phyloP scores from a whole-genome alignment of 2,888 invertebrate genomes.

The Schizaphis graminum region DNA sequence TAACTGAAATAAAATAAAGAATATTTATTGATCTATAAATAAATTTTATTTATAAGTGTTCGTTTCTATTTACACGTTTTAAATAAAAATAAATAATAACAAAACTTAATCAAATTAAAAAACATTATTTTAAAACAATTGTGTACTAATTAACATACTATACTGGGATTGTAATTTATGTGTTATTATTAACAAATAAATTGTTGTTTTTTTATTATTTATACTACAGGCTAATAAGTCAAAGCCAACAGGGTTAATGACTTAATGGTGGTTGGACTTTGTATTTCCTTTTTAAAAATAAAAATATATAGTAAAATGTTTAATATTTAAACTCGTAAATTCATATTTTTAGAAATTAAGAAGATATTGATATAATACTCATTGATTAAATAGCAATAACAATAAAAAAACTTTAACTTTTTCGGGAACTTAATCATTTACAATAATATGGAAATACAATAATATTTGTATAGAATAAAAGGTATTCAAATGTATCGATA shows the following conservation, averaged over 20 bases:
- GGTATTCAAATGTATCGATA: background rate
- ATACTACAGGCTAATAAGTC: background rate
- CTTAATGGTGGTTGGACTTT: background rate
- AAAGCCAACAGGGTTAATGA: background rate
- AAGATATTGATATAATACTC: background rate
- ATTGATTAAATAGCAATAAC: background rate
- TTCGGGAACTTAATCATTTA: background rate
- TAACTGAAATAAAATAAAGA: background rate
- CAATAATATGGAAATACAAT: background rate
- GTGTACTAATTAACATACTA: background rate
- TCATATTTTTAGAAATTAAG: background rate
- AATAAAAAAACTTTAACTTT: background rate
- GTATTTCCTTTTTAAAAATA: background rate
- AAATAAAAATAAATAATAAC: background rate
- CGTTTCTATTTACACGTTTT: background rate
- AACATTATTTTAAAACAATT: background rate
- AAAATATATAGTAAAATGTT: background rate
- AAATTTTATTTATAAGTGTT: background rate
- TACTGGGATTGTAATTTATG: background rate
- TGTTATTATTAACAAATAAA: background rate
- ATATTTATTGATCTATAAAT: background rate
- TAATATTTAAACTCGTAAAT: background rate
- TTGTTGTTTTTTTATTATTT: background rate
- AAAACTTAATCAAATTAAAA: background rate
- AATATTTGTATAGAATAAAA: background rate